Conservation (phyloP, 2,797 vertebrate species). For the Pteronotus mesoamericanus region DNA sequence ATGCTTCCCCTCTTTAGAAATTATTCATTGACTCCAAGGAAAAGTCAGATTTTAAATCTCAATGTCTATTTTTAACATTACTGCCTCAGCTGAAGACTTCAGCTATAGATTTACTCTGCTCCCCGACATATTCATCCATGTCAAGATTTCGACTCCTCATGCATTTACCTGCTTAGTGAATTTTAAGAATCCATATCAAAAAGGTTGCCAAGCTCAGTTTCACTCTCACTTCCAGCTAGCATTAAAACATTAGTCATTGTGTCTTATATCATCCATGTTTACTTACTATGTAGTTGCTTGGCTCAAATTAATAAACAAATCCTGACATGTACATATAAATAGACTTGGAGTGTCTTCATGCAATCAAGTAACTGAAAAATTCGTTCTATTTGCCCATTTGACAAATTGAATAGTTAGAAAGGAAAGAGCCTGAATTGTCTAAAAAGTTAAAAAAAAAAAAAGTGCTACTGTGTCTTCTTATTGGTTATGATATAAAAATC, state of each 20-base stretch:
- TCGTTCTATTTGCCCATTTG: neutral
- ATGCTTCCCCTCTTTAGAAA: neutral
- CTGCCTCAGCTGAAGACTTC: neutral
- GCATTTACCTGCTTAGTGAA: neutral
- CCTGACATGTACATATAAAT: neutral
- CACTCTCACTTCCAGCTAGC: neutral
- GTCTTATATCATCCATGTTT: neutral
- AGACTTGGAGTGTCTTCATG: neutral
- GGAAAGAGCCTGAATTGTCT: neutral
- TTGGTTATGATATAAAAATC: neutral
- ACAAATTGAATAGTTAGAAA: neutral
- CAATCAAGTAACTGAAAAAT: neutral
- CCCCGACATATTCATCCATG: neutral
- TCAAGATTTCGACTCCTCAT: neutral
- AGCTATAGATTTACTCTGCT: neutral
- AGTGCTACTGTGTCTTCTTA: neutral
- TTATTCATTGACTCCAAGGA: neutral
- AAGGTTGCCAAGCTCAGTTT: neutral
- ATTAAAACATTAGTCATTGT: neutral
- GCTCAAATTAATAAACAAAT: neutral
- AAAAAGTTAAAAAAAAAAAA: too few species aligned
- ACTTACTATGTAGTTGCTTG: neutral
- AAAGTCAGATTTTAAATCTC: neutral
- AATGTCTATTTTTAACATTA: neutral
- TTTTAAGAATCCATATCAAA: neutral